Conservation (phyloP, 92 coral and sea anemone species). For the Desmophyllum pertusum region DNA sequence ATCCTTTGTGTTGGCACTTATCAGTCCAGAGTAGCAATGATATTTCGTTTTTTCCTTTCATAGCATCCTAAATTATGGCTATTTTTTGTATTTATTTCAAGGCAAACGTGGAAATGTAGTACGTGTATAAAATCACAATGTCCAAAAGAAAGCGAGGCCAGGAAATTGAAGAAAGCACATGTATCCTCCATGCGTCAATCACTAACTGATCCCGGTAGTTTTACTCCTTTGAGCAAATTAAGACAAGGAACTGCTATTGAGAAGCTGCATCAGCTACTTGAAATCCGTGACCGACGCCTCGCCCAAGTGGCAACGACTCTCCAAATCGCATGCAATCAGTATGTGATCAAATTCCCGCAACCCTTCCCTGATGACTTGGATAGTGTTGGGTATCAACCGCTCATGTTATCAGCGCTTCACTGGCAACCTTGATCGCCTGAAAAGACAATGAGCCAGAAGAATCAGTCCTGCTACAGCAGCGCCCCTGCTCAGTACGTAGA, state of each 20-base stretch:
- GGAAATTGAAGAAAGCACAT: conserved; percentile 25
- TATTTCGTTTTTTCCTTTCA: too few species aligned
- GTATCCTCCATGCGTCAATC: conserved; percentile 40
- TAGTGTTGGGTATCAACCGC: conserved; percentile 55
- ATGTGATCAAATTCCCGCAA: conserved; percentile 1
- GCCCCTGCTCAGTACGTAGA: conserved; percentile 34
- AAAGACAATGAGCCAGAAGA: neutral
- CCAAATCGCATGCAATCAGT: conserved; percentile 7
- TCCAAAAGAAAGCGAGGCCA: conserved; percentile 26
- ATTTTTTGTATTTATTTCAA: too few species aligned
- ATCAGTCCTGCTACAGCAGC: neutral
- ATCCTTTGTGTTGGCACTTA: too few species aligned
- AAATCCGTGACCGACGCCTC: conserved; percentile 16
- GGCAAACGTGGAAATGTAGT: conserved; percentile 1
- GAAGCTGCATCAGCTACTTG: conserved; percentile 12
- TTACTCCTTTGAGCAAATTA: conserved; percentile 12
- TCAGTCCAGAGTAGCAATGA: too few species aligned
- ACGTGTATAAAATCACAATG: neutral
- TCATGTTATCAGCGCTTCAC: too few species aligned
- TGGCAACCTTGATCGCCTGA: too few species aligned
- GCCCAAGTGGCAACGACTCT: neutral
- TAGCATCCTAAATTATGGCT: too few species aligned
- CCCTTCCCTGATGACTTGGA: conserved; percentile 3
- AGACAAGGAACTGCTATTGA: conserved; percentile 11
- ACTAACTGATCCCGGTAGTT: conserved; percentile 15